These are phyloP conservation scores for Addax nasomaculatus DNA, from an alignment of 2,113 vertebrate species.

Conservation along the genomic window DNA sequence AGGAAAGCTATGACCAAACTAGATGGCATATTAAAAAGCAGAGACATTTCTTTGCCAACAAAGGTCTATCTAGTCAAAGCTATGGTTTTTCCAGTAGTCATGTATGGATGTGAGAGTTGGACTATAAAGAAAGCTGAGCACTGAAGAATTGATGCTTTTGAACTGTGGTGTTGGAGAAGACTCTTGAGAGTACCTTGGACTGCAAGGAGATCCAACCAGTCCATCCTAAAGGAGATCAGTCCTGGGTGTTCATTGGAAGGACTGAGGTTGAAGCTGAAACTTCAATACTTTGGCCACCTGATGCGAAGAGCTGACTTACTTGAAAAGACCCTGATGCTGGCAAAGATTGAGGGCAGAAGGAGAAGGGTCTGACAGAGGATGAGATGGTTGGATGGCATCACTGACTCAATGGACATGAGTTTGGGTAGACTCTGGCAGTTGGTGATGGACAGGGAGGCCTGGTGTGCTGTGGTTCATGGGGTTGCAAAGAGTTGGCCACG, in stretches of 20 bases:
- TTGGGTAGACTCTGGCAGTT: background rate
- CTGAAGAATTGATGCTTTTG: background rate
- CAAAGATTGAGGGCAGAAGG: background rate
- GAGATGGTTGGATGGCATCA: background rate
- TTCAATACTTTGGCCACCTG: background rate
- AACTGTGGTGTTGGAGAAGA: background rate
- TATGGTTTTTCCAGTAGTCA: background rate
- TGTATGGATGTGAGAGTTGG: background rate
- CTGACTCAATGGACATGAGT: background rate
- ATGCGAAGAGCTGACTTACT: background rate
- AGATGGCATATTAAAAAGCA: background rate
- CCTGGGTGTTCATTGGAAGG: background rate
- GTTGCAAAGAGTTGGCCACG: background rate
- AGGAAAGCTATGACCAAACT: background rate
- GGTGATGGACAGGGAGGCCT: background rate
- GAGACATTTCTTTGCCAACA: background rate
- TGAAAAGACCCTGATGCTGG: background rate
- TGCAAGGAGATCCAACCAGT: background rate
- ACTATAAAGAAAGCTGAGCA: fast-evolving
- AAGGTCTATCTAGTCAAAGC: fast-evolving
- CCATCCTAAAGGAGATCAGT: background rate
- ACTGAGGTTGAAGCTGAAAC: background rate
- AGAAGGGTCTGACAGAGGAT: background rate
- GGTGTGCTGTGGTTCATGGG: background rate
- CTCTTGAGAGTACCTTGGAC: background rate